These are phyloP conservation scores for Bombus huntii DNA, from an alignment of 1,140 invertebrate species.

Conservation along the genomic window DNA sequence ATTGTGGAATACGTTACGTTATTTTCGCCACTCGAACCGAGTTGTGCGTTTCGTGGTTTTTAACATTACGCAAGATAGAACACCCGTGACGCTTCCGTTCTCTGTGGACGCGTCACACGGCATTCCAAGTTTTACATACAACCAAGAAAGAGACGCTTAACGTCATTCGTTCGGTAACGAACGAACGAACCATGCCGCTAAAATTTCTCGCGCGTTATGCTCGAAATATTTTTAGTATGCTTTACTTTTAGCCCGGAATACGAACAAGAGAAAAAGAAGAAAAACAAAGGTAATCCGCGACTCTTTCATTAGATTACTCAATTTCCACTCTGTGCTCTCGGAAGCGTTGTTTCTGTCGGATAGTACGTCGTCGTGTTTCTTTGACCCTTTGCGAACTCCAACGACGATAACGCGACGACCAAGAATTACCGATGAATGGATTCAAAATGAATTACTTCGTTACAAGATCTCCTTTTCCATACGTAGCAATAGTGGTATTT, in stretches of 20 bases:
- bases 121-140: constrained; percentile 9
- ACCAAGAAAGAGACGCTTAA: neutral
- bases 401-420: neutral
- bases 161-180: constrained; percentile 13
- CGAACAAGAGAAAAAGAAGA: neutral
- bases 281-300: constrained; percentile 15
- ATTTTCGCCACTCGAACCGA: neutral
- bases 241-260: constrained; percentile 70
- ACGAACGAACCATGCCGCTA: constrained; percentile 31
- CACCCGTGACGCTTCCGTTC: too few relatives aligned
- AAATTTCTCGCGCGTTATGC: constrained; percentile 65
- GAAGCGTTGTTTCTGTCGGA: neutral
- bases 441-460: neutral
- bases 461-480: too few relatives aligned
- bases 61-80: neutral
- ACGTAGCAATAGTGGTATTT: neutral
- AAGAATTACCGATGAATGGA: neutral
- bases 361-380: neutral
- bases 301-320: neutral
- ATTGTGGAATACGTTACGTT: neutral
- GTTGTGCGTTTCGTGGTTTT: neutral
- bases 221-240: constrained; percentile 76
- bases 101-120: neutral
- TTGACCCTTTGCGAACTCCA: neutral
- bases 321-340: neutral